Percentiles rank a stretch among this genome's conserved stretches.
Evolutionary conservation across 2,888 invertebrate species (phyloP).

Genomic region (Nymphalis c-album): DNA sequence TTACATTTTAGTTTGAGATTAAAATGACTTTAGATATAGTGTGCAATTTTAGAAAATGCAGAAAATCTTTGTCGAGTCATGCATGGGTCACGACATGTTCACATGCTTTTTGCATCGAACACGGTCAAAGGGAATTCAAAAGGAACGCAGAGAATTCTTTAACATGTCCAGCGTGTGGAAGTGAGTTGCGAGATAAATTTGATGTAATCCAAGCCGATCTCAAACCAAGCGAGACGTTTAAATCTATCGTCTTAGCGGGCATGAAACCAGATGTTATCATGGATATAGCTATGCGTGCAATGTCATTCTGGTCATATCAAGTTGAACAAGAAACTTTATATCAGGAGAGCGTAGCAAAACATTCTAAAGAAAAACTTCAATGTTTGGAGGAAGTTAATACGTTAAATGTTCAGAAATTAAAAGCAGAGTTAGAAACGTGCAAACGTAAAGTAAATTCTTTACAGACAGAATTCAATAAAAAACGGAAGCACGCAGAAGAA

Average conservation of each 20-base stretch:
- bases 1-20: neutral
- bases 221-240: conserved; percentile 76
- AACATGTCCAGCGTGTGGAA: conserved; percentile 77
- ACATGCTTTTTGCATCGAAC: conserved; percentile 80
- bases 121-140: conserved; percentile 76
- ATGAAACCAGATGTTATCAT: conserved; percentile 78
- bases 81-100: conserved; percentile 81
- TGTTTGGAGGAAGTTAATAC: conserved; percentile 73
- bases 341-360: conserved; percentile 74
- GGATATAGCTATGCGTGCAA: conserved; percentile 80
- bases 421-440: conserved; percentile 72
- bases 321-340: conserved; percentile 77
- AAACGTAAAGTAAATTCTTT: conserved; percentile 71
- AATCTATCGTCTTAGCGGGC: conserved; percentile 78
- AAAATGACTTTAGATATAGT: conserved; percentile 70
- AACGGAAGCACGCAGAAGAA: conserved; percentile 73
- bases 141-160: conserved; percentile 69
- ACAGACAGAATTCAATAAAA: conserved; percentile 70
- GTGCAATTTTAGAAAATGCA: conserved; percentile 79
- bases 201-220: conserved; percentile 79
- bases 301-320: conserved; percentile 80
- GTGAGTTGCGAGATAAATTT: conserved; percentile 74
- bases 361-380: conserved; percentile 70
- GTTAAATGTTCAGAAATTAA: conserved; percentile 70
- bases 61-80: conserved; percentile 69